Evolutionary conservation across 1,140 invertebrate species (phyloP).

Genomic region (Forficula auricularia): DNA sequence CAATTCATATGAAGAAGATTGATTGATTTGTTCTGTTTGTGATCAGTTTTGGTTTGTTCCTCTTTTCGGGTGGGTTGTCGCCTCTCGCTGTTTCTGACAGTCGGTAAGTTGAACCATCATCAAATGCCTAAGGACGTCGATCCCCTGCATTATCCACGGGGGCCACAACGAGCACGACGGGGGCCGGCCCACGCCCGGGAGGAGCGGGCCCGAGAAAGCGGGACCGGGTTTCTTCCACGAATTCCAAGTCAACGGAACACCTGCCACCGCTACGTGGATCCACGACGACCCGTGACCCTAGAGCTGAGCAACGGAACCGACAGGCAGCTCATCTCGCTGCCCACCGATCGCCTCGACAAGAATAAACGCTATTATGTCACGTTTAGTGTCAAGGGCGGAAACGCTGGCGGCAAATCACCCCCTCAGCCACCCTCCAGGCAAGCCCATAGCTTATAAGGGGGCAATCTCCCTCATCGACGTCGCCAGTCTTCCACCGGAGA

Average conservation of each 20-base stretch:
- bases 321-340: constrained; percentile 66
- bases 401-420: background rate
- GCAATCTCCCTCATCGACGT: too few species aligned
- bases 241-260: too few species aligned
- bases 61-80: too few species aligned
- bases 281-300: constrained; percentile 35
- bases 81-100: constrained; percentile 21
- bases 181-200: constrained; percentile 64
- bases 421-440: too few species aligned
- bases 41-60: too few species aligned
- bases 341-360: constrained; percentile 63
- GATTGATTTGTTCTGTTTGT: too few species aligned
- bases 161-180: constrained; percentile 34
- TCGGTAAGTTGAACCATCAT: constrained; percentile 52
- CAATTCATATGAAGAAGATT: too few species aligned
- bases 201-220: constrained; percentile 36
- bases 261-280: constrained; percentile 20
- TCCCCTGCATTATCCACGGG: constrained; percentile 18
- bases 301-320: constrained; percentile 62
- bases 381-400: constrained; percentile 58
- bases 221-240: too few species aligned
- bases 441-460: too few species aligned
- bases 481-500: too few species aligned
- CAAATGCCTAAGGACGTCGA: constrained; percentile 45
- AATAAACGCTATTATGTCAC: constrained; percentile 80